phyloP scores from a whole-genome alignment of 2,888 invertebrate species.

The Papilio protenor region DNA sequence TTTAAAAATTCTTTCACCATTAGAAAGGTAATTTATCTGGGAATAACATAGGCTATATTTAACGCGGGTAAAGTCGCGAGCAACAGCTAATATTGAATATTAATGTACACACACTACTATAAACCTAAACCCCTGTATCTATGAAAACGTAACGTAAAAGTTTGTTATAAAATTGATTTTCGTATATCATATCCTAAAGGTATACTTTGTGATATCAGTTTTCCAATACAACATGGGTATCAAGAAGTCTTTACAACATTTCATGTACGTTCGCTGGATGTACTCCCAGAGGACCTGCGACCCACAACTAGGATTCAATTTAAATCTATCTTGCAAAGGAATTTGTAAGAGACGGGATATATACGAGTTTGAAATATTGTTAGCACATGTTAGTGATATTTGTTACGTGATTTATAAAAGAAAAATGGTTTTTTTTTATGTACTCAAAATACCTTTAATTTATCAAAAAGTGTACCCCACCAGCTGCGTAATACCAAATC shows the following conservation, averaged over 20 bases:
- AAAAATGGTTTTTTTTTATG: neutral
- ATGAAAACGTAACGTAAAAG: neutral
- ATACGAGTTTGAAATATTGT: slow-evolving; percentile 16
- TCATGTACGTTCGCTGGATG: slow-evolving; percentile 5
- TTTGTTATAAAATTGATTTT: neutral
- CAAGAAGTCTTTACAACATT: slow-evolving; percentile 26
- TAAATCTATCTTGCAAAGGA: slow-evolving; percentile 33
- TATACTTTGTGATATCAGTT: neutral
- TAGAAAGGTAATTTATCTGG: too few species aligned
- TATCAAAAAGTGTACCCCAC: too few species aligned
- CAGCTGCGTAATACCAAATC: too few species aligned
- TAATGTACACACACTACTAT: neutral
- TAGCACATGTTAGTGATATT: neutral
- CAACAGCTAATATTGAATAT: too few species aligned
- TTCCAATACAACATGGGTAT: slow-evolving; percentile 12
- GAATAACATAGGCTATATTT: too few species aligned
- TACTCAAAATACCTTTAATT: too few species aligned
- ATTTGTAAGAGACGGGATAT: slow-evolving; percentile 15
- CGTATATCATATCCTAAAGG: slow-evolving; percentile 3
- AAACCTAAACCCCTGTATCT: too few species aligned
- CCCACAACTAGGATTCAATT: slow-evolving; percentile 30
- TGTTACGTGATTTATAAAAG: neutral
- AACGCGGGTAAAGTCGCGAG: too few species aligned
- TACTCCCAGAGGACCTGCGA: slow-evolving; percentile 27
- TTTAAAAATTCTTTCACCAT: too few species aligned